Evolutionary conservation across 30 jellyfish, hydroid and myxozoan species (phyloP), one percentile per base, ranked within the genome.

Genomic region (Cassiopea xamachana): DNA sequence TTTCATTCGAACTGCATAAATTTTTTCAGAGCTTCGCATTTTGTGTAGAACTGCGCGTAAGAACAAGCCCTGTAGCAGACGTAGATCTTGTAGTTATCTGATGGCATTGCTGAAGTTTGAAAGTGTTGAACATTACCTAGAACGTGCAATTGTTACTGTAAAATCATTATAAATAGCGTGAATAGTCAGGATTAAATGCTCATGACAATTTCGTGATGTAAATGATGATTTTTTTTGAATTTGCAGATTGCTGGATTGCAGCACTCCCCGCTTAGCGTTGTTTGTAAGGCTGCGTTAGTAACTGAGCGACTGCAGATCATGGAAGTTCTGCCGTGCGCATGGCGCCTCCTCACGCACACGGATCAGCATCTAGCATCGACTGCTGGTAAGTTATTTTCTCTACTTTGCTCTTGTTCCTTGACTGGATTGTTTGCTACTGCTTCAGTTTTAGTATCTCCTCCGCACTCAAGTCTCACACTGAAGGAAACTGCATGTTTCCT

Each of bases 271-370:
- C 92, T 88, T 70, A 80, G 97, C 17, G 85, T 87, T 17, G 18
- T 92, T 1, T 96, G 99, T 85, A 96, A 92, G 72, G 96, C 98
- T 9, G 98, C 98, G 0, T 68, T 91, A 27, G 98, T 96, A 51
- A 87, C 91, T 61, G 99, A 96, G 69, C 68, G 68, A 46, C 60
- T 75, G 80, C 93, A 84, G 68, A 77, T 92, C 49, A 73, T 77
- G 83, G 99, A 96, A 39, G 79, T 94, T 61, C 45, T 92, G 92
- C 87, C 98, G 10, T 70, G 93, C 67, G 96, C 98, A 3, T 96
- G 99, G 99, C 94, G 92, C 8, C 76, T 87, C 75, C 89, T 96
- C 48, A 69, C 88, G 46, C 93, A 92, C 49, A 92, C 96, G 39
- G 95, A 91, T 79, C 95, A 92, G 39, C 94, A 92, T 48, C 87